Evolutionary conservation across 2,113 vertebrate genomes (phyloP).

Genomic region (Corythaeola cristata): DNA sequence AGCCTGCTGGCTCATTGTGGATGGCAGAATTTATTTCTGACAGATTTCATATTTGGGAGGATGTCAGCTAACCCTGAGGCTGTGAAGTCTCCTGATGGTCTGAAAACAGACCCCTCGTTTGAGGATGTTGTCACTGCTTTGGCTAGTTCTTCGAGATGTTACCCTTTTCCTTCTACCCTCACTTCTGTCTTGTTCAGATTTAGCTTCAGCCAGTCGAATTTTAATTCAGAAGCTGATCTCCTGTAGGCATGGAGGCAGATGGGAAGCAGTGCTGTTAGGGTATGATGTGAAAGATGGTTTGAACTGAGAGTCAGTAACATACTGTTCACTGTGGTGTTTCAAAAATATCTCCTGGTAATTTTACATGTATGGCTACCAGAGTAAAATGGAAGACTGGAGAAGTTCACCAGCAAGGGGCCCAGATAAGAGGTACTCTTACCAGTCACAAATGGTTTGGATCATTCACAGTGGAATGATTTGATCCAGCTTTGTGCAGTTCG

Average conservation of each 20-base stretch:
- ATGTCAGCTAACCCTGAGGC: slow-evolving; percentile 12
- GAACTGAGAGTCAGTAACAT: slow-evolving; percentile 40
- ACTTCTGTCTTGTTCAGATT: slow-evolving; percentile 19
- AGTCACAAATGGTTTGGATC: neutral
- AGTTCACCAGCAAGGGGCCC: neutral
- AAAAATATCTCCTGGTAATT: slow-evolving; percentile 50
- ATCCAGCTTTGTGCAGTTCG: neutral
- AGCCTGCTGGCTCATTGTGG: slow-evolving; percentile 32
- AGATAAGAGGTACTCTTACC: neutral
- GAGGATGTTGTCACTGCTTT: neutral
- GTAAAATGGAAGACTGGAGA: slow-evolving; percentile 7
- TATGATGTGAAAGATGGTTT: slow-evolving; percentile 30
- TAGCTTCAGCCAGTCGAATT: slow-evolving; percentile 38
- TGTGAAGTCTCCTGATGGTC: neutral
- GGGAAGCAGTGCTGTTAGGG: slow-evolving; percentile 27
- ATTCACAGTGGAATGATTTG: neutral
- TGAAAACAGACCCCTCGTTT: neutral
- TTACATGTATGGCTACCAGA: slow-evolving; percentile 1
- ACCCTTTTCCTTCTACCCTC: slow-evolving; percentile 13
- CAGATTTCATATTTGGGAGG: slow-evolving; percentile 31
- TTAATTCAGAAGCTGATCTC: slow-evolving; percentile 43
- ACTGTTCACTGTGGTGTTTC: slow-evolving; percentile 1
- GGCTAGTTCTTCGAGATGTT: slow-evolving; percentile 3
- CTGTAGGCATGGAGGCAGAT: slow-evolving; percentile 51
- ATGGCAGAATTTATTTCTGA: slow-evolving; percentile 54